Evolutionary conservation across 1,140 invertebrate genomes (phyloP), one percentile per base, ranked within the genome.

Genomic region (Drosophila prosaltans): DNA sequence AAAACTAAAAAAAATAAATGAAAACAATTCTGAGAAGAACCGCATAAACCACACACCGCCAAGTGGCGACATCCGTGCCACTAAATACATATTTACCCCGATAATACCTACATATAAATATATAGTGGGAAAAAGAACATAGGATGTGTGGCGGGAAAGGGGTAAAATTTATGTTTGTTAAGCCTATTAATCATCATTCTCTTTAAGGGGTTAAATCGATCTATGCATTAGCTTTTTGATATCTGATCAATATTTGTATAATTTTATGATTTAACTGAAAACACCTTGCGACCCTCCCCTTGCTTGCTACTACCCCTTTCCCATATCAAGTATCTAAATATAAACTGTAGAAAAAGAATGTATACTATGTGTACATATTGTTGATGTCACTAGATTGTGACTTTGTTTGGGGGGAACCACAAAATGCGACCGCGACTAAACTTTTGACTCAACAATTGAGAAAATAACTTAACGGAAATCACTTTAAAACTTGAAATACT

Each of bases 401-500:
- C 3, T 36, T 36, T 7, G 32, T 36, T 36, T 30, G 6, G 4
- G 28, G 28, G 28, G 28, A 30, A 30, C 4, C 28, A 30, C 28
- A 30, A 30, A 30, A 30, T 30, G 28, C 28, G 4, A 4, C 2
- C 28, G 32, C 32, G 3, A 36, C 4, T 36, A 36, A 36, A 36
- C 6, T 4, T 36, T 36, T 36, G 32, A 36, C 32, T 36, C 32
- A 7, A 36, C 32, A 36, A 36, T 36, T 36, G 32, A 36, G 6
- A 36, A 36, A 36, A 36, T 64, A 75, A 69, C 54, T 62, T 72
- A 65, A n/a, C 28, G 67, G 55, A 58, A 80, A 83, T 68, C 64
- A 57, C 21, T 64, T 63, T 30, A 30, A 30, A 30, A 30, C 4
- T 30, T 30, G 28, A 30, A 30, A 30, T 16, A 16, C 16, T 16